These are phyloP conservation scores for Bolinopsis microptera DNA, from an alignment of 37 sponge, comb jelly and placozoan species.

Conservation along the genomic window DNA sequence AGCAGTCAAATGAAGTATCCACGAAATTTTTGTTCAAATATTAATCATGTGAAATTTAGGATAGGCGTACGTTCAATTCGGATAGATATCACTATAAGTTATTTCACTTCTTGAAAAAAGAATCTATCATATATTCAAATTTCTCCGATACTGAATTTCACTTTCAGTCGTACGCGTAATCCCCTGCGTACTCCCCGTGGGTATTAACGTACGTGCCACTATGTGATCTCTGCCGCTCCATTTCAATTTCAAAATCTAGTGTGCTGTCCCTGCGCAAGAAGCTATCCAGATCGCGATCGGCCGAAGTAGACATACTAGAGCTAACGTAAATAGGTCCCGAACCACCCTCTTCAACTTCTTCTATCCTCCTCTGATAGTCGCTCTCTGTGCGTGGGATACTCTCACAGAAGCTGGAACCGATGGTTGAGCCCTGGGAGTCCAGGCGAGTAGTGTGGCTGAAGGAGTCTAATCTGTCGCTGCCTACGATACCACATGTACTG, in stretches of 20 bases:
- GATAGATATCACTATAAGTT: no score
- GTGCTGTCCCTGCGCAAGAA: neutral
- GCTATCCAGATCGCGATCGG: neutral
- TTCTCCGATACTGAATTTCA: no score
- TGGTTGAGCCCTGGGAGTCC: neutral
- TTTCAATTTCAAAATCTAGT: neutral
- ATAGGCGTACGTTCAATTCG: no score
- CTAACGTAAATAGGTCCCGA: neutral
- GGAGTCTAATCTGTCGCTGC: neutral
- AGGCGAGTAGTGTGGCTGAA: neutral
- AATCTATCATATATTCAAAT: no score
- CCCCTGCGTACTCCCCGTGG: neutral
- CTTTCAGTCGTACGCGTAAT: no score
- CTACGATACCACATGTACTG: neutral
- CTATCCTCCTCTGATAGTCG: neutral
- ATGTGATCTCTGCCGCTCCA: neutral
- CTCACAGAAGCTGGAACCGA: neutral
- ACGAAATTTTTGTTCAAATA: no score
- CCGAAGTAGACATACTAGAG: neutral
- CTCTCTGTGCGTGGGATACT: neutral
- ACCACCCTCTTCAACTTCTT: neutral
- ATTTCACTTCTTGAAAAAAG: no score
- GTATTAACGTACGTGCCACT: neutral
- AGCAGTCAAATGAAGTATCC: no score
- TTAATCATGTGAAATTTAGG: no score